Evolutionary conservation across 23 tunicate genomes (phyloP).

Genomic region (Ascidia mentula): DNA sequence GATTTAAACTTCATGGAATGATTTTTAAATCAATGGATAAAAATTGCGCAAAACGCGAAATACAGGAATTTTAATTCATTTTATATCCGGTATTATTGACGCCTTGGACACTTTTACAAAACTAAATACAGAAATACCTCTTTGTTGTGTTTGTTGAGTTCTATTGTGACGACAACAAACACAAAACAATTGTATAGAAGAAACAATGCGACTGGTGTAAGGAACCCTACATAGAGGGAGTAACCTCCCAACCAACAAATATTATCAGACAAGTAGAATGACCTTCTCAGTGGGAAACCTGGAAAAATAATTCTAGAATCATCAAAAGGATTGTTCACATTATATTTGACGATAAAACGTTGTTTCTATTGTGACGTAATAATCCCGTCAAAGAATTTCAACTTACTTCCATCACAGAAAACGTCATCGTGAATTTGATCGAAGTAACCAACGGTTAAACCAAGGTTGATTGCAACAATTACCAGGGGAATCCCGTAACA

Average conservation of each 20-base stretch:
- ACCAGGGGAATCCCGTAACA: slow-evolving; percentile 1
- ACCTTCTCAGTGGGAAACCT: no score
- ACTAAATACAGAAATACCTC: neutral
- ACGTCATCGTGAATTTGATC: neutral
- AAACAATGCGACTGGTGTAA: neutral
- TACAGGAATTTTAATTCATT: no score
- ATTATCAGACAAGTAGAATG: neutral
- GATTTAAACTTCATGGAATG: no score
- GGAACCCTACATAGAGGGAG: neutral
- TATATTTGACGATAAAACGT: no score
- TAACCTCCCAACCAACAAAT: neutral
- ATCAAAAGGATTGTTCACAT: no score
- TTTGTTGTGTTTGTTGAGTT: neutral
- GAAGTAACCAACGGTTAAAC: neutral
- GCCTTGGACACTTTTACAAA: no score
- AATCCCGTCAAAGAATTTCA: no score
- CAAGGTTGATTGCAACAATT: neutral
- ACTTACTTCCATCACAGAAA: slow-evolving; percentile 7
- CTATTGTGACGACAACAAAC: neutral
- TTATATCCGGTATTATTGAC: no score
- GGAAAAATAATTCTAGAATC: no score
- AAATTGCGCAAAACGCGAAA: no score
- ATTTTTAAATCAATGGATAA: no score
- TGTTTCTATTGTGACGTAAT: no score
- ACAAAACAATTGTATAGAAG: neutral